These are phyloP conservation scores for Syrista parreyssii DNA, from an alignment of 2,888 invertebrate genomes.

Conservation along the genomic window DNA sequence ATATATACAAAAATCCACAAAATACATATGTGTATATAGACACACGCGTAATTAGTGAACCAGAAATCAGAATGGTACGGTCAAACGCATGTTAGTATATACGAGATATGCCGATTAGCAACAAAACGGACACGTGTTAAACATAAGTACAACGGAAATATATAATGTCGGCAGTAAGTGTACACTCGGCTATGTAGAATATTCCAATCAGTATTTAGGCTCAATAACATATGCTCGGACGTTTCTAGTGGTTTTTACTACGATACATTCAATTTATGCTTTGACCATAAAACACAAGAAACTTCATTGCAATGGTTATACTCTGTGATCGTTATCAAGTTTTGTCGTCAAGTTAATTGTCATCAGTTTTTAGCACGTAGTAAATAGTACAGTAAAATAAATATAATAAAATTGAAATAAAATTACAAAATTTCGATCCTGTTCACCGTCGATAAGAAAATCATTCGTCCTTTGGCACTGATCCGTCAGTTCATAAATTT, in stretches of 20 bases:
- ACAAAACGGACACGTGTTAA: slow-evolving; percentile 58
- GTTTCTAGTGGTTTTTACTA: neutral
- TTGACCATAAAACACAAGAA: neutral
- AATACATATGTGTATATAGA: neutral
- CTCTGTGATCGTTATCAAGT: neutral
- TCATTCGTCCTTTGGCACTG: neutral
- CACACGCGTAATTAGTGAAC: neutral
- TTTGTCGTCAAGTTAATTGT: neutral
- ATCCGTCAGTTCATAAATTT: neutral
- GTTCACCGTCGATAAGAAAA: too few species aligned
- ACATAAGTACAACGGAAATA: slow-evolving; percentile 62
- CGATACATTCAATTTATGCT: neutral
- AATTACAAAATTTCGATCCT: too few species aligned
- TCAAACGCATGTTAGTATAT: slow-evolving; percentile 41
- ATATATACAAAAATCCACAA: neutral
- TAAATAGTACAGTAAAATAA: neutral
- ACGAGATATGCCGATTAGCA: slow-evolving; percentile 55
- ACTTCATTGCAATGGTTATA: neutral
- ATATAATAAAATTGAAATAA: too few species aligned
- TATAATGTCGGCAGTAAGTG: slow-evolving; percentile 62
- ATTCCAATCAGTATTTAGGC: neutral
- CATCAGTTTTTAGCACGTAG: neutral
- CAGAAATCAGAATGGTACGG: slow-evolving; percentile 1
- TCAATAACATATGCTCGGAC: neutral
- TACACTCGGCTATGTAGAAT: slow-evolving; percentile 49